Evolutionary conservation across 2,113 vertebrate genomes (phyloP).

Genomic region (Uria lomvia): DNA sequence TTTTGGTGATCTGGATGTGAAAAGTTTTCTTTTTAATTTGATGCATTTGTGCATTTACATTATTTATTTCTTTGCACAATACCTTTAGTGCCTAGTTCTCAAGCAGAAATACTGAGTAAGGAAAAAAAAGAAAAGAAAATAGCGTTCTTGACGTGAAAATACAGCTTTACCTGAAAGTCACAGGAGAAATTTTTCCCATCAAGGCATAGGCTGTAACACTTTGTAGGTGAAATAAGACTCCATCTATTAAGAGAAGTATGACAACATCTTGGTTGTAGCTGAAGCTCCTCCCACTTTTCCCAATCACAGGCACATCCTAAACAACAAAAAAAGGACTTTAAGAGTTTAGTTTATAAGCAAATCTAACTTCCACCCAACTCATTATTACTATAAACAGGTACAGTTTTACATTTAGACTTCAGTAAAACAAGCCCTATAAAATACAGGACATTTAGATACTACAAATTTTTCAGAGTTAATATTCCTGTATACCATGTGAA

Average conservation of each 20-base stretch:
- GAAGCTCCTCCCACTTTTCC: conserved; percentile 80
- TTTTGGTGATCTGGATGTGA: not conserved
- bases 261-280: conserved; percentile 83
- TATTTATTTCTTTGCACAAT: not conserved
- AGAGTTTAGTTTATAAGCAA: not conserved
- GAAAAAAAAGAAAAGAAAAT: not conserved
- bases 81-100: not conserved
- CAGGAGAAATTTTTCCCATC: conserved; percentile 94
- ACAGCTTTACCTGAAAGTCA: conserved; percentile 89
- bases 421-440: not conserved
- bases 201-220: conserved; percentile 94
- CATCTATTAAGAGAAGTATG: conserved; percentile 86
- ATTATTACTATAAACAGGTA: not conserved
- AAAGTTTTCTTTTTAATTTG: not conserved
- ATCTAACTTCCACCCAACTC: not conserved
- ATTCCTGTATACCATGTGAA: not conserved
- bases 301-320: conserved; percentile 80
- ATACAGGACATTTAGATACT: not conserved
- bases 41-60: not conserved
- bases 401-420: not conserved
- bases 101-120: not conserved
- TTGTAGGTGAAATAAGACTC: conserved; percentile 90
- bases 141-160: not conserved
- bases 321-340: not conserved
- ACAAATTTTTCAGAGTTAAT: not conserved